Percentiles rank a stretch among this genome's conserved stretches.
Conservation (phyloP, 2,888 invertebrate species). For the Lasioglossum calceatum region DNA sequence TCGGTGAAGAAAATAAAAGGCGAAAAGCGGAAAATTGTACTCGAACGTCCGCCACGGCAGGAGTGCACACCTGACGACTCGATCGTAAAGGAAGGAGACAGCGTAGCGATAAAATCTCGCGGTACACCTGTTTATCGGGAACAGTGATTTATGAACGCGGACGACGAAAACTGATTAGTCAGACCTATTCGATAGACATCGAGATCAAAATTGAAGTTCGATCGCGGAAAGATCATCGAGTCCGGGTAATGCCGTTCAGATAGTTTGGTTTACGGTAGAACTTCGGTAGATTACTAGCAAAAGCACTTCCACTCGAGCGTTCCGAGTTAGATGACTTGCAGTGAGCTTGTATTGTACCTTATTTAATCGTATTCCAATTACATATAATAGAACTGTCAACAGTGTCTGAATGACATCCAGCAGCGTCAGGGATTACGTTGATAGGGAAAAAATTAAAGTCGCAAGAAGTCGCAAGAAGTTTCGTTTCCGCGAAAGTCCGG, state of each 20-base stretch:
- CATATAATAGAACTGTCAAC: too few species aligned
- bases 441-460: background rate
- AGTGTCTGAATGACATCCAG: background rate
- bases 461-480: too few species aligned
- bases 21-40: background rate
- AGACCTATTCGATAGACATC: background rate
- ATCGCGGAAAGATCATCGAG: background rate
- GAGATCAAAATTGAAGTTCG: background rate
- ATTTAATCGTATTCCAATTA: background rate
- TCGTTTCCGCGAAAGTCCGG: background rate
- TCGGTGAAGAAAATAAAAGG: conserved; percentile 7
- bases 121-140: conserved; percentile 44
- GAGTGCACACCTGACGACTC: conserved; percentile 12
- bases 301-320: background rate
- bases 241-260: background rate
- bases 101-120: conserved; percentile 34
- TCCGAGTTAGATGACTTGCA: background rate
- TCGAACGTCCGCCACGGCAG: background rate
- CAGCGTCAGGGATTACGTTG: background rate
- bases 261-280: background rate
- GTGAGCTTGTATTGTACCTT: background rate
- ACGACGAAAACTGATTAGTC: background rate
- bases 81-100: conserved; percentile 14
- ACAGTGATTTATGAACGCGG: background rate
- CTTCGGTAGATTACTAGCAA: background rate